Percentiles rank a stretch among this genome's conserved stretches.
Evolutionary conservation across 2,797 vertebrate species (phyloP).

Genomic region (Hylomyscus alleni): DNA sequence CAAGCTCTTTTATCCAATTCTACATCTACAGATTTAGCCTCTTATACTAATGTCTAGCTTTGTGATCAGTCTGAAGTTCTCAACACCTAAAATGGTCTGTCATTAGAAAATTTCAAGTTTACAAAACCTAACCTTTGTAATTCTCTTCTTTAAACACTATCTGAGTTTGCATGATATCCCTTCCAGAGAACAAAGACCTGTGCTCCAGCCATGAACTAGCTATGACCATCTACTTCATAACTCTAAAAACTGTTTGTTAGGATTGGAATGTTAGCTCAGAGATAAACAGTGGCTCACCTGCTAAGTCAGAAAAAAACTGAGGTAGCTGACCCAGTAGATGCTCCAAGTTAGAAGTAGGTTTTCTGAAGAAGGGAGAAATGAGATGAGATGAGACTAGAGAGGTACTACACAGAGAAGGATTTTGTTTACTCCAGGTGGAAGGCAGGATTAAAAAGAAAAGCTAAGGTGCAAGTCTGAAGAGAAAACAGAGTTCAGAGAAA

Average conservation of each 20-base stretch:
- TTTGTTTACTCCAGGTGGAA: neutral
- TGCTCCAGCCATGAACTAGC: neutral
- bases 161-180: neutral
- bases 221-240: neutral
- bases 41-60: neutral
- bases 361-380: neutral
- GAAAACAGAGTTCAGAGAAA: neutral
- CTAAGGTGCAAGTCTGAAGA: neutral
- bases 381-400: neutral
- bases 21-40: neutral
- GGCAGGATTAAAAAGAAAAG: conserved; percentile 13
- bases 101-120: neutral
- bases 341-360: neutral
- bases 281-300: neutral
- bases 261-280: neutral
- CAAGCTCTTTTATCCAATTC: neutral
- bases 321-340: neutral
- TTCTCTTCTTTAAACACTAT: neutral
- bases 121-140: neutral
- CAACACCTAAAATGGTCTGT: neutral
- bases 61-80: neutral
- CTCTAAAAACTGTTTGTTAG: neutral
- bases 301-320: neutral
- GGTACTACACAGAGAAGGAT: neutral
- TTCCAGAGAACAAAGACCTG: neutral